phyloP scores from a whole-genome alignment of 2,888 invertebrate genomes.

The Xylota sylvarum region DNA sequence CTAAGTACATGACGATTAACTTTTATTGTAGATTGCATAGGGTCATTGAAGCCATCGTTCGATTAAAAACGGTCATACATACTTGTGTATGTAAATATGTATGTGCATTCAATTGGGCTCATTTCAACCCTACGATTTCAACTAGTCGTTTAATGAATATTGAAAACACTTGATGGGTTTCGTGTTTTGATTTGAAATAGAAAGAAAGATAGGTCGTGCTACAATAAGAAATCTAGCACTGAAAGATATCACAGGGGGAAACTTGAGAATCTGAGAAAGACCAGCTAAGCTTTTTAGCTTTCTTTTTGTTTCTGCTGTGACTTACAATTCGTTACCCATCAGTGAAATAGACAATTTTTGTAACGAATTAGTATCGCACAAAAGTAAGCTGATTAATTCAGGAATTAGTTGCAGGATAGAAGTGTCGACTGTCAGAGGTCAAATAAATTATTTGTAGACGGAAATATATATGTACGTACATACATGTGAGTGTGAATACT shows the following conservation, averaged over 20 bases:
- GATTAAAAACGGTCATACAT: not conserved
- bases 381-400: slow-evolving; percentile 41
- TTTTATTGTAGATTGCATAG: not conserved
- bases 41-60: not conserved
- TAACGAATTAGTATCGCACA: slow-evolving; percentile 14
- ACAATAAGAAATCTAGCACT: slow-evolving; percentile 25
- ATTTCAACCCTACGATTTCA: slow-evolving; percentile 3
- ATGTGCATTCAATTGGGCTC: not conserved
- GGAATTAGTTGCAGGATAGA: slow-evolving; percentile 3
- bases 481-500: not conserved
- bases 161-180: slow-evolving; percentile 40
- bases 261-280: slow-evolving; percentile 29
- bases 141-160: not conserved
- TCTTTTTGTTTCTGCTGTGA: slow-evolving; percentile 24
- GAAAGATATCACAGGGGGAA: slow-evolving; percentile 7
- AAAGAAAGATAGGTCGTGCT: slow-evolving; percentile 5
- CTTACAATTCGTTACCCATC: slow-evolving; percentile 6
- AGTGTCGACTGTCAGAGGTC: not conserved
- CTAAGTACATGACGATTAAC: slow-evolving; percentile 2
- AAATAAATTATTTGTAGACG: not conserved
- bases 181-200: slow-evolving; percentile 34
- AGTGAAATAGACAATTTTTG: slow-evolving; percentile 22
- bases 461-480: not conserved
- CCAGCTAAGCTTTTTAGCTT: slow-evolving; percentile 8
- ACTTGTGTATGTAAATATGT: not conserved